phyloP scores from a whole-genome alignment of 1,140 invertebrate genomes.

The Cotesia glomerata region DNA sequence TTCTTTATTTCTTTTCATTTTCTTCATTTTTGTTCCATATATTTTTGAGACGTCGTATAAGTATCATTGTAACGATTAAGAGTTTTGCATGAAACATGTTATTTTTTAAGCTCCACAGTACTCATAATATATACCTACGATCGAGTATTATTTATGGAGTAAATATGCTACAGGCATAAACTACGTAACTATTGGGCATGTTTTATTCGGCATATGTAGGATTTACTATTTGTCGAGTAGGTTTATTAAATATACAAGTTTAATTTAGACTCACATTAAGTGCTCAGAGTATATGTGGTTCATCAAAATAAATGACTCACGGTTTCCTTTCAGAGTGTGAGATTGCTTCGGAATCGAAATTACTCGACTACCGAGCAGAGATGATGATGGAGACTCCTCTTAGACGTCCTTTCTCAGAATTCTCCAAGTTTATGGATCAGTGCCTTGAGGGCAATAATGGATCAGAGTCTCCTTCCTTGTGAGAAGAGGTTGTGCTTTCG shows the following conservation, averaged over 20 bases:
- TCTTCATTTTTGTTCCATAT: slow-evolving; percentile 1
- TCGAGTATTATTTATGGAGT: no score
- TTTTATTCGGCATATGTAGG: no score
- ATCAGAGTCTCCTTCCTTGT: slow-evolving; percentile 12
- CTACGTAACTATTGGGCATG: no score
- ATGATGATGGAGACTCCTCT: slow-evolving; percentile 14
- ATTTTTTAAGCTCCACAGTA: no score
- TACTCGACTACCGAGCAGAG: not conserved
- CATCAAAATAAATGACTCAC: no score
- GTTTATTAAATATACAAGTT: no score
- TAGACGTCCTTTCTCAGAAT: slow-evolving; percentile 14
- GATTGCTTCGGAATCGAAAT: slow-evolving; percentile 16
- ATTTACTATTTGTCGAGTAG: no score
- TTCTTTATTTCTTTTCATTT: slow-evolving; percentile 9
- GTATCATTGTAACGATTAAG: not conserved
- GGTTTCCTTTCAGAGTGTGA: not conserved
- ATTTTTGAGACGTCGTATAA: not conserved
- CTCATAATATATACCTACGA: no score
- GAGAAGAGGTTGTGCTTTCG: slow-evolving; percentile 1
- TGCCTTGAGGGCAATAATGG: slow-evolving; percentile 29
- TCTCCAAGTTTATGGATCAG: slow-evolving; percentile 22
- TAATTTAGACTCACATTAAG: no score
- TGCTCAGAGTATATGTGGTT: no score
- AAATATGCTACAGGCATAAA: no score
- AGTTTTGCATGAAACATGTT: not conserved